These are phyloP conservation scores for Drosophila formosana DNA, from an alignment of 2,888 invertebrate species.

Conservation along the genomic window DNA sequence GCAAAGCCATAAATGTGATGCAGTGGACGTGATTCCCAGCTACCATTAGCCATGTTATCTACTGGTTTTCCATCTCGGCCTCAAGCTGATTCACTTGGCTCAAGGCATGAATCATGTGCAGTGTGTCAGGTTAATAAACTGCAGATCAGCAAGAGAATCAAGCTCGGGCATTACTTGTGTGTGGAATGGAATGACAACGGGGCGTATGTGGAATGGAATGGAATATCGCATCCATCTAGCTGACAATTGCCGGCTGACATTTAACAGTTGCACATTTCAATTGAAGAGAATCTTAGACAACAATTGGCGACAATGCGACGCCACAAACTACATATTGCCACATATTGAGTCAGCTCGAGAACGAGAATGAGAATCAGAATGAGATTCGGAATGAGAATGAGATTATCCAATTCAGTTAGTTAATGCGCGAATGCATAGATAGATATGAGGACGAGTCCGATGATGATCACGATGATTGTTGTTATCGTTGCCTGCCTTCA, in stretches of 20 bases:
- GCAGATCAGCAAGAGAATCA: conserved; percentile 20
- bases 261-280: conserved; percentile 83
- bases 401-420: conserved; percentile 82
- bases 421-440: conserved; percentile 50
- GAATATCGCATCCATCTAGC: conserved; percentile 74
- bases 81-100: conserved; percentile 27
- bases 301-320: conserved; percentile 63
- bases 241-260: conserved; percentile 81
- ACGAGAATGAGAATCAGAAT: conserved; percentile 20
- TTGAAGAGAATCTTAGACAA: conserved; percentile 70
- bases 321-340: conserved; percentile 18
- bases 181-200: conserved; percentile 41
- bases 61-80: conserved; percentile 14
- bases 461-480: conserved; percentile 5
- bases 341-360: conserved; percentile 25
- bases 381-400: conserved; percentile 56
- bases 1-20: conserved; percentile 9
- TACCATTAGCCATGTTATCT: conserved; percentile 10
- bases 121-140: conserved; percentile 58
- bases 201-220: conserved; percentile 67
- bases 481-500: conserved; percentile 16
- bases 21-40: conserved; percentile 17
- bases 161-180: not conserved
- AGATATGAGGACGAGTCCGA: conserved; percentile 13
- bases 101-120: conserved; percentile 43